phyloP scores from a whole-genome alignment of 2,888 invertebrate species.

The Agrotis segetum region DNA sequence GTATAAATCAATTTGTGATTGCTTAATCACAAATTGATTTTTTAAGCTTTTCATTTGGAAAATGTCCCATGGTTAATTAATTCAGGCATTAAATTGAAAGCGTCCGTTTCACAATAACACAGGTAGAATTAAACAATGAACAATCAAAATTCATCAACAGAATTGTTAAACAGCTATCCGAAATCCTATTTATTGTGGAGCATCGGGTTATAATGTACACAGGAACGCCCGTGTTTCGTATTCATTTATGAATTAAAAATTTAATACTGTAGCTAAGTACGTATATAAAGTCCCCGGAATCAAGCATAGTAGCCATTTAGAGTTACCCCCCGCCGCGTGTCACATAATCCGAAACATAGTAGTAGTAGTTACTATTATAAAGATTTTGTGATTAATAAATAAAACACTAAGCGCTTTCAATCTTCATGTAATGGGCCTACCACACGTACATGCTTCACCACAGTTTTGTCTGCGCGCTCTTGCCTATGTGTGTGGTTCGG shows the following conservation, averaged over 20 bases:
- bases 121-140: constrained; percentile 8
- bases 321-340: no score
- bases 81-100: not conserved
- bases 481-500: no score
- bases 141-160: constrained; percentile 23
- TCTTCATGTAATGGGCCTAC: no score
- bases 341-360: no score
- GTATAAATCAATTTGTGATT: no score
- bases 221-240: constrained; percentile 11
- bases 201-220: constrained; percentile 12
- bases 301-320: no score
- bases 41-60: not conserved
- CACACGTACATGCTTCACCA: no score
- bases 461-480: no score
- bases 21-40: not conserved
- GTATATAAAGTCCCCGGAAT: constrained; percentile 2
- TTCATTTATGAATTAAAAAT: constrained; percentile 32
- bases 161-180: constrained; percentile 31
- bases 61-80: not conserved
- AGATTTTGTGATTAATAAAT: not conserved
- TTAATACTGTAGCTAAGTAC: constrained; percentile 2
- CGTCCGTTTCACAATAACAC: constrained; percentile 1
- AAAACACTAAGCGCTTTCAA: not conserved
- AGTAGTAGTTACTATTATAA: not conserved
- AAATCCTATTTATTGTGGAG: constrained; percentile 13